phyloP scores from a whole-genome alignment of 2,888 invertebrate genomes.

The Leptura quadrifasciata region DNA sequence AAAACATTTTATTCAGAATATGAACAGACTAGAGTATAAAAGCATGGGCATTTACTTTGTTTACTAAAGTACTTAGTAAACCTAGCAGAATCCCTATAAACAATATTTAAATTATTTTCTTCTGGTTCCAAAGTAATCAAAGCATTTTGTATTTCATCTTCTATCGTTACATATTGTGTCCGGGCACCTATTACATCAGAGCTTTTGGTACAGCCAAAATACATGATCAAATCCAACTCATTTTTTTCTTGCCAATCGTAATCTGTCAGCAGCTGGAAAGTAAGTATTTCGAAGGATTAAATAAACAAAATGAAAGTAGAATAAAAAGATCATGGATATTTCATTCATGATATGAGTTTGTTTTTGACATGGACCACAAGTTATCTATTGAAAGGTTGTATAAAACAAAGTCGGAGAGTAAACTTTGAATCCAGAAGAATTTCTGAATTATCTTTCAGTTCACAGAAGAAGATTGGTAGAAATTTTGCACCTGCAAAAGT shows the following conservation, averaged over 20 bases:
- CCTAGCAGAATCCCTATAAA: slow-evolving; percentile 78
- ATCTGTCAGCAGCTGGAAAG: slow-evolving; percentile 69
- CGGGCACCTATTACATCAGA: slow-evolving; percentile 68
- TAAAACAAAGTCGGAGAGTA: too few species aligned
- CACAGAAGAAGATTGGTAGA: too few species aligned
- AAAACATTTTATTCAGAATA: slow-evolving; percentile 68
- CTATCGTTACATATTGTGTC: slow-evolving; percentile 69
- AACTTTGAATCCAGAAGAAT: too few species aligned
- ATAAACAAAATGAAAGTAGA: too few species aligned
- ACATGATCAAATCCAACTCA: slow-evolving; percentile 70
- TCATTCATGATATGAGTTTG: too few species aligned
- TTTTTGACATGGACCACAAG: too few species aligned
- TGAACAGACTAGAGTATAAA: slow-evolving; percentile 70
- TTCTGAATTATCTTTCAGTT: too few species aligned
- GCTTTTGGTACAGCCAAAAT: slow-evolving; percentile 65
- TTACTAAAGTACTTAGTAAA: slow-evolving; percentile 71
- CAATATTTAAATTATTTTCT: slow-evolving; percentile 82
- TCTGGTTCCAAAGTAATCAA: slow-evolving; percentile 78
- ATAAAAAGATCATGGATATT: too few species aligned
- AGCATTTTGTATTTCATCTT: slow-evolving; percentile 70
- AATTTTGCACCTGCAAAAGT: too few species aligned
- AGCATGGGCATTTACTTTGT: slow-evolving; percentile 65
- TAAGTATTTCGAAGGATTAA: not conserved
- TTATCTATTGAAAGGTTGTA: too few species aligned
- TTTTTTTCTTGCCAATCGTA: slow-evolving; percentile 69